These are phyloP conservation scores for Geotrypetes seraphini DNA, from an alignment of 2,797 vertebrate genomes.

Conservation along the genomic window DNA sequence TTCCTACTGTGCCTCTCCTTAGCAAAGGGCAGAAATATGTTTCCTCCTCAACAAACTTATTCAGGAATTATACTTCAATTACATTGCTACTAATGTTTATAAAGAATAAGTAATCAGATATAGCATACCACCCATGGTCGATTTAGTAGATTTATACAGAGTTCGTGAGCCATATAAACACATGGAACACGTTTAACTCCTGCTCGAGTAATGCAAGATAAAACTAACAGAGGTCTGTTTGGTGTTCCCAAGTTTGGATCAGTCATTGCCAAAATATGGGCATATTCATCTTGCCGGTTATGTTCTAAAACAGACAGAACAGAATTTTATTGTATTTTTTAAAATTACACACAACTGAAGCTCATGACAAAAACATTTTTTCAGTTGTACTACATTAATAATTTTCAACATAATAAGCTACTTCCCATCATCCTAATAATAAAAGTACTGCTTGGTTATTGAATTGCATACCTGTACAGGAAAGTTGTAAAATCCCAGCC, in stretches of 20 bases:
- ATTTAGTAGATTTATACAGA: constrained; percentile 56
- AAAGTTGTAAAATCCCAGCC: too few species aligned
- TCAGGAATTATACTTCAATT: not conserved
- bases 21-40: too few species aligned
- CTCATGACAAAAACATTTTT: too few species aligned
- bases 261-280: constrained; percentile 69
- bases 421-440: too few species aligned
- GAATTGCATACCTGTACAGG: too few species aligned
- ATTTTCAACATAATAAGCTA: too few species aligned
- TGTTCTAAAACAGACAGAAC: constrained; percentile 31
- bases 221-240: constrained; percentile 71
- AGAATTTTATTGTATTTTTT: not conserved
- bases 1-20: too few species aligned
- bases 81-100: not conserved
- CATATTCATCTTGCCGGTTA: constrained; percentile 57
- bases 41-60: too few species aligned
- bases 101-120: not conserved
- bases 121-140: constrained; percentile 83
- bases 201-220: constrained; percentile 71
- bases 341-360: too few species aligned
- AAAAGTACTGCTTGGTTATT: too few species aligned
- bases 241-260: constrained; percentile 53
- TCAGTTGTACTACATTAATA: too few species aligned
- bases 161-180: constrained; percentile 76
- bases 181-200: constrained; percentile 58